Percentiles rank a stretch among this genome's conserved stretches.
These are phyloP conservation scores for Sarcophaga bullata DNA, from an alignment of 1,140 invertebrate species.

Conservation along the genomic window DNA sequence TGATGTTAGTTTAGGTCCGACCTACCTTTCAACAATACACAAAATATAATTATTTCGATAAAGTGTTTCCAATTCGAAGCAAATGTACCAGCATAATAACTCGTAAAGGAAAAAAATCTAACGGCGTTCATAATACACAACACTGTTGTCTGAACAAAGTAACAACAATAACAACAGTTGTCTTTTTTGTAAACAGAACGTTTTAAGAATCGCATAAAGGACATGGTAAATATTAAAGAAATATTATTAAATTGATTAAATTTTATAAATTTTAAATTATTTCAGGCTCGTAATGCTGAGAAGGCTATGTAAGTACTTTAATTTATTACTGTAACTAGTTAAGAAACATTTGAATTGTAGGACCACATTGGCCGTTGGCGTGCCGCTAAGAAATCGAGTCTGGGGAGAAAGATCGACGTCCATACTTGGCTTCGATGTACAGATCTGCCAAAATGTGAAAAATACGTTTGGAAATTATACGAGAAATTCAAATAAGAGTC, in stretches of 20 bases:
- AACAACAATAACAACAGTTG: too few species aligned
- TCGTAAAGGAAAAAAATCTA: too few species aligned
- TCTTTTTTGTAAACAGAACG: conserved; percentile 50
- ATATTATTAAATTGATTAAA: background rate
- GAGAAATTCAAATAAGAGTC: conserved; percentile 98
- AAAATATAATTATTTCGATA: too few species aligned
- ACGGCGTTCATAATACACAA: too few species aligned
- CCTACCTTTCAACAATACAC: too few species aligned
- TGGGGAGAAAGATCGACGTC: conserved; percentile 83
- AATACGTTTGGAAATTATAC: conserved; percentile 95
- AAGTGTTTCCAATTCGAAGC: too few species aligned
- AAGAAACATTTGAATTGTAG: conserved; percentile 67
- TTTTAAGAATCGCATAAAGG: conserved; percentile 53
- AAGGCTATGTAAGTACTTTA: conserved; percentile 82
- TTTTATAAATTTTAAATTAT: conserved; percentile 1
- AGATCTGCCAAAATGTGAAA: conserved; percentile 89
- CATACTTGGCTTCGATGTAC: conserved; percentile 94
- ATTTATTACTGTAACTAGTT: too few species aligned
- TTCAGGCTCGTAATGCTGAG: conserved; percentile 80
- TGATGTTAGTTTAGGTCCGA: too few species aligned
- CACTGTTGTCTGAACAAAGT: too few species aligned
- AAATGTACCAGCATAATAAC: too few species aligned
- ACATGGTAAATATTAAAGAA: conserved; percentile 44
- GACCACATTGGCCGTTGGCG: conserved; percentile 97
- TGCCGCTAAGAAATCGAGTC: conserved; percentile 88